These are phyloP conservation scores for Steromphala cineraria DNA, from an alignment of 2,888 invertebrate species.

Conservation along the genomic window DNA sequence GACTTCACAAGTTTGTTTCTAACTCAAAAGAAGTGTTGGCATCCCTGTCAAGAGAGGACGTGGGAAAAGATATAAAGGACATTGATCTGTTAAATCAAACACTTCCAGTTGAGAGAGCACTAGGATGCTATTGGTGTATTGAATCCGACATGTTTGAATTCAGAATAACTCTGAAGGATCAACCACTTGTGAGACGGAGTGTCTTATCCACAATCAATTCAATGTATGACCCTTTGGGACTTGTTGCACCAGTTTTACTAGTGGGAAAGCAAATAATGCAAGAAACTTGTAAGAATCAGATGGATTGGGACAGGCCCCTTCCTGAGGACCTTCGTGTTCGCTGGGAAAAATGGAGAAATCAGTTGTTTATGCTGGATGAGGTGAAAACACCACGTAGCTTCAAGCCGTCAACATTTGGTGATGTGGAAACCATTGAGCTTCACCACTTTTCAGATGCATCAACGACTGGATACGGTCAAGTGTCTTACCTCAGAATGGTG, in stretches of 20 bases:
- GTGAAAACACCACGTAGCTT: slow-evolving; percentile 33
- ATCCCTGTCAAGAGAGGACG: slow-evolving; percentile 31
- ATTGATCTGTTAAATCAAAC: slow-evolving; percentile 23
- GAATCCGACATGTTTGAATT: slow-evolving; percentile 45
- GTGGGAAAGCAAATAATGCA: slow-evolving; percentile 47
- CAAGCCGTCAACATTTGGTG: slow-evolving; percentile 40
- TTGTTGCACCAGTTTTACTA: slow-evolving; percentile 46
- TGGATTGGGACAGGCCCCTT: slow-evolving; percentile 49
- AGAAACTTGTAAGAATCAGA: slow-evolving; percentile 33
- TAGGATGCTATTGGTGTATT: slow-evolving; percentile 46
- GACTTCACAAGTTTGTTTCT: slow-evolving; percentile 44
- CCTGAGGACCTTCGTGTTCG: slow-evolving; percentile 27
- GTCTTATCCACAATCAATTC: slow-evolving; percentile 42
- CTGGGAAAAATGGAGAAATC: slow-evolving; percentile 41
- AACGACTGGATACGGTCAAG: slow-evolving; percentile 42
- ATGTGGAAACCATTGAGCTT: slow-evolving; percentile 25
- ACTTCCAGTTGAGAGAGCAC: slow-evolving; percentile 39
- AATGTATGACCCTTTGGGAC: slow-evolving; percentile 49
- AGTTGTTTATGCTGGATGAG: slow-evolving; percentile 19
- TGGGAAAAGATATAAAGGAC: slow-evolving; percentile 26
- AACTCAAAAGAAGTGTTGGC: slow-evolving; percentile 44
- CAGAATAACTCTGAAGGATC: slow-evolving; percentile 32
- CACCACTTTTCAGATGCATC: slow-evolving; percentile 52
- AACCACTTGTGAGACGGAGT: slow-evolving; percentile 40
- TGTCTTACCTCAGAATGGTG: slow-evolving; percentile 41